A percentile compares a stretch with the other conserved stretches of the same genome.
Evolutionary conservation across 2,797 vertebrate genomes (phyloP).

Genomic region (Masticophis lateralis): DNA sequence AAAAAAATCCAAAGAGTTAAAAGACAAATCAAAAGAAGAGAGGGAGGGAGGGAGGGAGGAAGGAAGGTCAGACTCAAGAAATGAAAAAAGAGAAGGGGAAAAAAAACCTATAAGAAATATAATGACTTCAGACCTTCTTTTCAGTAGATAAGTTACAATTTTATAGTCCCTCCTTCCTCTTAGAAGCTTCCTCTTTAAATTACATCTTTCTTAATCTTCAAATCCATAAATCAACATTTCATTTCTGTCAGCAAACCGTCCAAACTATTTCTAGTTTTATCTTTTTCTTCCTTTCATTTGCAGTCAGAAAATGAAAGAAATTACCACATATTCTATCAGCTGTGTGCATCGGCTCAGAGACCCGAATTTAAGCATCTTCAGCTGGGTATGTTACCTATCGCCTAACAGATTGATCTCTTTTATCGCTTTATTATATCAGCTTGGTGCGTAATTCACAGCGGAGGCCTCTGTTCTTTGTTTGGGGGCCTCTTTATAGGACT

Average conservation of each 20-base stretch:
- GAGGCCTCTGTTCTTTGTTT: background rate
- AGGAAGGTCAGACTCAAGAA: background rate
- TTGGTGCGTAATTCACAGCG: background rate
- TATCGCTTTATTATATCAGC: conserved; percentile 1
- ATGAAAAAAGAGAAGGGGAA: background rate
- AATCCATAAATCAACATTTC: background rate
- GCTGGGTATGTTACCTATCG: conserved; percentile 77
- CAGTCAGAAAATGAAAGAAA: conserved; percentile 96
- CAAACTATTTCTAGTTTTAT: background rate
- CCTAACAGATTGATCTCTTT: background rate
- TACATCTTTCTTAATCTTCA: background rate
- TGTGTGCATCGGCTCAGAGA: conserved; percentile 87
- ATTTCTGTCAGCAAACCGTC: background rate
- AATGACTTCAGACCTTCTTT: background rate
- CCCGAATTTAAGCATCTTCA: conserved; percentile 84
- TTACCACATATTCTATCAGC: conserved; percentile 98
- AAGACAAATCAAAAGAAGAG: background rate
- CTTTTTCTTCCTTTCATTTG: conserved; percentile 43
- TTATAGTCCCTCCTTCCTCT: background rate
- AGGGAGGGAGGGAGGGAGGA: background rate
- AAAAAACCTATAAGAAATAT: background rate
- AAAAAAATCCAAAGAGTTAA: background rate
- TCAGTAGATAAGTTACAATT: background rate
- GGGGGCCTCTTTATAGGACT: background rate
- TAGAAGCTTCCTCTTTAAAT: background rate